phyloP scores from a whole-genome alignment of 92 coral and sea anemone genomes.

The Scolanthus callimorphus region DNA sequence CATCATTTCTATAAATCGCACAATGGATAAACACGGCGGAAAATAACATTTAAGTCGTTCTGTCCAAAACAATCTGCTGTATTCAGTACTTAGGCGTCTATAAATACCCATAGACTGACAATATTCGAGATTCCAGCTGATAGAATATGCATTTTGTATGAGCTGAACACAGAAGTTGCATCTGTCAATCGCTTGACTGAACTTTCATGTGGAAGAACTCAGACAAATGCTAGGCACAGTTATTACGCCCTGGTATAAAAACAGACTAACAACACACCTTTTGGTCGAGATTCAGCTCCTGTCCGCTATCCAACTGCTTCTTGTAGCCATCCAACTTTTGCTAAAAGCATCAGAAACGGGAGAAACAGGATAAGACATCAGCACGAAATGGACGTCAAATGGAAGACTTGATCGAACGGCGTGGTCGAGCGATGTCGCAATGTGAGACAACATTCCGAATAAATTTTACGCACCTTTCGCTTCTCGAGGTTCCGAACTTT shows the following conservation, averaged over 20 bases:
- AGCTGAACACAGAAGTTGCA: no score
- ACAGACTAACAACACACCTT: constrained; percentile 39
- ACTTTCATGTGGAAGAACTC: no score
- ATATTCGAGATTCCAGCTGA: no score
- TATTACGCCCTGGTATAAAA: neutral
- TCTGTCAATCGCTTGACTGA: no score
- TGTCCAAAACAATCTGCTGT: no score
- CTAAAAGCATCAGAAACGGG: constrained; percentile 54
- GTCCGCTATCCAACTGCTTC: constrained; percentile 71
- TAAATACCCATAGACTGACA: no score
- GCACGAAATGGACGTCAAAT: neutral
- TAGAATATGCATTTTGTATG: no score
- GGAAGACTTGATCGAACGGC: constrained; percentile 12
- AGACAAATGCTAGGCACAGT: no score
- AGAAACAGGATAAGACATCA: constrained; percentile 4
- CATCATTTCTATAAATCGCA: no score
- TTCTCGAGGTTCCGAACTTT: constrained; percentile 96
- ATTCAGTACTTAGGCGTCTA: no score
- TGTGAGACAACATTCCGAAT: constrained; percentile 1
- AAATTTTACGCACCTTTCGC: constrained; percentile 68
- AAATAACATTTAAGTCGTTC: no score
- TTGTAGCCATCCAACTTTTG: constrained; percentile 86
- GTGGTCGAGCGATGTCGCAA: constrained; percentile 20
- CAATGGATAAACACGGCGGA: no score
- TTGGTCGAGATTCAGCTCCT: constrained; percentile 83